Conservation (phyloP, 2,888 invertebrate species). For the Cataglyphis cursor region DNA sequence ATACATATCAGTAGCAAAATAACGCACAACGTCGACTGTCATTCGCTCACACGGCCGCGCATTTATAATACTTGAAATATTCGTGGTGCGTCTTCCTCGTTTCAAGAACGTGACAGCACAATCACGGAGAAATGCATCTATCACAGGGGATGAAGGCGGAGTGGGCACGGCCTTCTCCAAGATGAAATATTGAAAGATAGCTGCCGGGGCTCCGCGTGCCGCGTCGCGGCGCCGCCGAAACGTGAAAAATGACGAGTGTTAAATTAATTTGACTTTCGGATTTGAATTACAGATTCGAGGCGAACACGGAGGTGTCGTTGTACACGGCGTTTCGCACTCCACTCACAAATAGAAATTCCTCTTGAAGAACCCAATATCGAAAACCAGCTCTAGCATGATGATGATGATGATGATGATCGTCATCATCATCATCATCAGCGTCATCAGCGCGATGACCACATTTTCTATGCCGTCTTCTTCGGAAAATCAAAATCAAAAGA, state of each 20-base stretch:
- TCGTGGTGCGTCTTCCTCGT: slow-evolving; percentile 28
- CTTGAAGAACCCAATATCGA: slow-evolving; percentile 51
- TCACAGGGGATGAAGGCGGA: slow-evolving; percentile 48
- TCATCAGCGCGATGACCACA: slow-evolving; percentile 36
- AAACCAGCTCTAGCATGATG: slow-evolving; percentile 59
- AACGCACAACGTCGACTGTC: slow-evolving; percentile 25
- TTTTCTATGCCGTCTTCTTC: slow-evolving; percentile 15
- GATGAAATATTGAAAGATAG: slow-evolving; percentile 77
- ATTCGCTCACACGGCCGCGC: slow-evolving; percentile 24
- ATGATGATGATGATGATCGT: slow-evolving; percentile 36
- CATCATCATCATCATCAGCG: slow-evolving; percentile 48
- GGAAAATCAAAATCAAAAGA: slow-evolving; percentile 55
- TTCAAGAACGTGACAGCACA: slow-evolving; percentile 53
- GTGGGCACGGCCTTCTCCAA: slow-evolving; percentile 19
- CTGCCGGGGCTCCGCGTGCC: slow-evolving; percentile 64
- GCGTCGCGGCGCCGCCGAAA: slow-evolving; percentile 70
- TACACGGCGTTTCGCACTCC: slow-evolving; percentile 69
- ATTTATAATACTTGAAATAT: slow-evolving; percentile 53
- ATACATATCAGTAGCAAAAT: slow-evolving; percentile 24
- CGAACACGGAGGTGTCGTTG: slow-evolving; percentile 73
- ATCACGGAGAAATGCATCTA: slow-evolving; percentile 65
- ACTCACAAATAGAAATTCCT: slow-evolving; percentile 67
- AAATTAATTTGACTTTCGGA: slow-evolving; percentile 82
- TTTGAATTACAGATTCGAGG: slow-evolving; percentile 80
- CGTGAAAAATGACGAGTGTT: slow-evolving; percentile 82